A percentile compares a stretch with the other conserved stretches of the same genome.
These are phyloP conservation scores for Serripes groenlandicus DNA, from an alignment of 2,888 invertebrate genomes.

Conservation along the genomic window DNA sequence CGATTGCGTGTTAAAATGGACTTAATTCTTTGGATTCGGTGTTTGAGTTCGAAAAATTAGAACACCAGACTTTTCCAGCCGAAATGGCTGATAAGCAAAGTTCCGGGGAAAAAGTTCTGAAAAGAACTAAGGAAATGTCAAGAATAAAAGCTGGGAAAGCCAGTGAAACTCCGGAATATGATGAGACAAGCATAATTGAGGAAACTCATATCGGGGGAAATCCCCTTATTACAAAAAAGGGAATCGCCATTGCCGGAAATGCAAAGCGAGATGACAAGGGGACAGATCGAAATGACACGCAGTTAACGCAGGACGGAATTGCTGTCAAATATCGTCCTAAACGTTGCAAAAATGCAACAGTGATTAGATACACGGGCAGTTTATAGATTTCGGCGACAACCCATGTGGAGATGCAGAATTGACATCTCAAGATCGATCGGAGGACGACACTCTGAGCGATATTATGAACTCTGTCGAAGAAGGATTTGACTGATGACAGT, in stretches of 20 bases:
- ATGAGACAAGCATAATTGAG: background rate
- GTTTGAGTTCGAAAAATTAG: too few relatives aligned
- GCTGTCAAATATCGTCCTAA: constrained; percentile 4
- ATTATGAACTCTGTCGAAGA: too few relatives aligned
- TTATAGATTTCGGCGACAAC: background rate
- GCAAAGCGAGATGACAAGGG: background rate
- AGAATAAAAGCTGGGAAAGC: background rate
- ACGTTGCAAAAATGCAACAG: constrained; percentile 12
- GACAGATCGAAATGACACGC: background rate
- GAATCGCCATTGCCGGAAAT: constrained; percentile 10
- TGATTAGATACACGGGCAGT: background rate
- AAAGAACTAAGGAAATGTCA: too few relatives aligned
- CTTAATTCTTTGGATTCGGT: too few relatives aligned
- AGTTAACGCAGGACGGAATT: background rate
- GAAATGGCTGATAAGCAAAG: too few relatives aligned
- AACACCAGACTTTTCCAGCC: too few relatives aligned
- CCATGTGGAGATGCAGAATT: background rate
- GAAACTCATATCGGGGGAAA: background rate
- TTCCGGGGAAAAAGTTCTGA: too few relatives aligned
- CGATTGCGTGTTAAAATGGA: too few relatives aligned
- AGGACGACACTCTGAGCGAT: background rate
- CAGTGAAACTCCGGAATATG: too few relatives aligned
- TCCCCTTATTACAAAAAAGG: background rate
- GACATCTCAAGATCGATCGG: background rate
- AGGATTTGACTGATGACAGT: background rate